These are phyloP conservation scores for Papilio machaon DNA, from an alignment of 1,140 invertebrate species.

Conservation along the genomic window DNA sequence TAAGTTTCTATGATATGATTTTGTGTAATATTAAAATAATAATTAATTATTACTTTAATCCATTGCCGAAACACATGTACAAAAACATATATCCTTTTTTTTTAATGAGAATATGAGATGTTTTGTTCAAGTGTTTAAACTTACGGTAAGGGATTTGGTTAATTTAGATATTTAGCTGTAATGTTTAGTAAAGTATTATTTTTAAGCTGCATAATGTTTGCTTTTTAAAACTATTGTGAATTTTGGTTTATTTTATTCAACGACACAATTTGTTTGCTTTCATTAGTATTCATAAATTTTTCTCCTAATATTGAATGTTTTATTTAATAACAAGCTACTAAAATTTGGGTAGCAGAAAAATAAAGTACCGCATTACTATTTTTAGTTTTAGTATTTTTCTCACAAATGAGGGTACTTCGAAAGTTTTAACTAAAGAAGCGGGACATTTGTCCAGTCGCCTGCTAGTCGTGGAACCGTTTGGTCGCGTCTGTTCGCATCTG, in stretches of 20 bases:
- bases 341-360: no score
- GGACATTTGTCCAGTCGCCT: no score
- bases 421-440: no score
- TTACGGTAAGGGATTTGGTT: not conserved
- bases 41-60: no score
- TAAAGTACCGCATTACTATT: no score
- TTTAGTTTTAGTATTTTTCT: no score
- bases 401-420: no score
- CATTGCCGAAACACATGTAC: no score
- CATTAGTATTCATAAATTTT: not conserved
- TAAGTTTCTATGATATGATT: conserved; percentile 11
- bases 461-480: no score
- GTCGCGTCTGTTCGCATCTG: no score
- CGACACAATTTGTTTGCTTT: not conserved
- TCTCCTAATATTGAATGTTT: not conserved
- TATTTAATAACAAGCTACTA: not conserved
- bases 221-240: not conserved
- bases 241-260: not conserved
- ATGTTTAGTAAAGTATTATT: not conserved
- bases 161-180: not conserved
- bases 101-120: not conserved
- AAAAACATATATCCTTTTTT: not conserved
- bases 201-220: not conserved
- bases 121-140: no score
- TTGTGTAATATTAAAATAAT: not conserved